These are phyloP conservation scores for Gasteruption jaculator DNA, from an alignment of 2,888 invertebrate species.

Conservation along the genomic window DNA sequence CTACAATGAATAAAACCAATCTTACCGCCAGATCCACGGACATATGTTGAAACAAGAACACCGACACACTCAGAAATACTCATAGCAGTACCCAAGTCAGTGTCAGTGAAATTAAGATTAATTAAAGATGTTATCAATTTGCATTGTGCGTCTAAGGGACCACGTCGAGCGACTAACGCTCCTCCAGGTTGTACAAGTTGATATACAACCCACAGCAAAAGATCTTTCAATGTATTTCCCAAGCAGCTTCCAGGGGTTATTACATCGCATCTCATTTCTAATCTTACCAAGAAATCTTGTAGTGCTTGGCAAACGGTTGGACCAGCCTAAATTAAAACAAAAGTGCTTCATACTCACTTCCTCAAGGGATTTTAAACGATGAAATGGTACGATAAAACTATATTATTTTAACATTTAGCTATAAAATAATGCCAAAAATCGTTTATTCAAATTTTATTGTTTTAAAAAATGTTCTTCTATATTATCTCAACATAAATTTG, in stretches of 20 bases:
- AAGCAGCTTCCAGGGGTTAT: constrained; percentile 55
- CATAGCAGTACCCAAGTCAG: constrained; percentile 68
- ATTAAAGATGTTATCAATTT: constrained; percentile 65
- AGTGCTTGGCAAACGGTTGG: constrained; percentile 71
- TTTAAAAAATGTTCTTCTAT: neutral
- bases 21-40: constrained; percentile 41
- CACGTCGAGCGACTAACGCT: constrained; percentile 61
- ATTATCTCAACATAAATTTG: neutral
- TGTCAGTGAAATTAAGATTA: constrained; percentile 63
- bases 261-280: constrained; percentile 65
- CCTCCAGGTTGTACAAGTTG: constrained; percentile 68
- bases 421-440: no score
- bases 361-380: constrained; percentile 17
- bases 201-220: constrained; percentile 67
- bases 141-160: constrained; percentile 73
- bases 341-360: no score
- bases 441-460: neutral
- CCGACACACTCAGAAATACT: constrained; percentile 72
- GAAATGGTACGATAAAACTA: constrained; percentile 9
- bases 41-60: constrained; percentile 45
- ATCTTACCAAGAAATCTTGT: constrained; percentile 66
- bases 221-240: constrained; percentile 60
- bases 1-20: no score
- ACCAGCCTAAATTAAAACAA: constrained; percentile 61
- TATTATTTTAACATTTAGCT: neutral